A percentile compares a stretch with the other conserved stretches of the same genome.
Conservation (phyloP, 2,797 vertebrate genomes). For the Chromobotia macracanthus region DNA sequence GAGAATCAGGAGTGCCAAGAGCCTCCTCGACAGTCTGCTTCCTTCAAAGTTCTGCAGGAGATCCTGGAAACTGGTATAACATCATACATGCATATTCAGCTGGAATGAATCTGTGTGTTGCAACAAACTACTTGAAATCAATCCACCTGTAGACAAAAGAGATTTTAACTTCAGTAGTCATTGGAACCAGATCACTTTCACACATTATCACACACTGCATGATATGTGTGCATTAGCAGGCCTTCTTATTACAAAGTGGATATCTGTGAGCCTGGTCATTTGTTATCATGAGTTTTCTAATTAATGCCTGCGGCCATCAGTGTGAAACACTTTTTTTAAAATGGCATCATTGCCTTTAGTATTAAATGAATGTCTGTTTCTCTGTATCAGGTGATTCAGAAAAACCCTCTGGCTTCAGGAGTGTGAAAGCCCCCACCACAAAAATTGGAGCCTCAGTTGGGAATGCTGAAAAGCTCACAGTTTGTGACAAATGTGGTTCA, state of each 20-base stretch:
- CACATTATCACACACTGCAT: not conserved
- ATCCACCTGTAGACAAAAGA: not conserved
- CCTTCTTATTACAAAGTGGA: not conserved
- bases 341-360: not conserved
- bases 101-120: not conserved
- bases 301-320: not conserved
- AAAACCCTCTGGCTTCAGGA: slow-evolving; percentile 94
- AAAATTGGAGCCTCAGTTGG: slow-evolving; percentile 90
- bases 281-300: not conserved
- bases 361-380: not conserved
- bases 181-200: not conserved
- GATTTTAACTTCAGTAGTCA: not conserved
- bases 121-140: not conserved
- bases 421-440: slow-evolving; percentile 88
- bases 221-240: not conserved
- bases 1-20: slow-evolving; percentile 92
- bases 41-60: slow-evolving; percentile 94
- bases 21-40: slow-evolving; percentile 91
- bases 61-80: slow-evolving; percentile 89
- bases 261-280: slow-evolving; percentile 3
- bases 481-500: slow-evolving; percentile 92
- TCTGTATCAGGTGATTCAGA: slow-evolving; percentile 80
- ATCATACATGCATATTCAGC: not conserved
- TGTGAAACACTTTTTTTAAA: not conserved
- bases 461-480: slow-evolving; percentile 86